These are phyloP conservation scores for Drymodes brunneopygia DNA, from an alignment of 2,113 vertebrate species.

Conservation along the genomic window DNA sequence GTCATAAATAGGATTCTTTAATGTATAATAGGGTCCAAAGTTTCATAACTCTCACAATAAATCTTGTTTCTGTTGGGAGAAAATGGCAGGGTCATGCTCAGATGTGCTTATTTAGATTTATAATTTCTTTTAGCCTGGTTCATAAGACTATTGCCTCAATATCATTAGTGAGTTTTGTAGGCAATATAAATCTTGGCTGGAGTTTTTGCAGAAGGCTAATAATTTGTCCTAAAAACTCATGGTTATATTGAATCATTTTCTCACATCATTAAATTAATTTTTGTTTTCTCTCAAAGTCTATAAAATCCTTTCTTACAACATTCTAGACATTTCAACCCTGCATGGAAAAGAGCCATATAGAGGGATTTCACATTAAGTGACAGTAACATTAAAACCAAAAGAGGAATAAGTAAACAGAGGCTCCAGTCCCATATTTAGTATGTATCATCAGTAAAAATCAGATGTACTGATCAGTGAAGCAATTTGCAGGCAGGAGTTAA, in stretches of 20 bases:
- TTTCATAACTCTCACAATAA: constrained; percentile 33
- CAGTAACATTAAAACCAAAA: neutral
- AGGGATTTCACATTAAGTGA: neutral
- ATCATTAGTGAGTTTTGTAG: neutral
- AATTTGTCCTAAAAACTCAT: constrained; percentile 1
- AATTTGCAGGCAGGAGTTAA: neutral
- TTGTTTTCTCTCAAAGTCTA: neutral
- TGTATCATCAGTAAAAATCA: neutral
- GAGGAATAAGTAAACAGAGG: neutral
- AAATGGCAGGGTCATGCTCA: neutral
- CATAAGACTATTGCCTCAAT: neutral
- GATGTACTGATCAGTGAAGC: neutral
- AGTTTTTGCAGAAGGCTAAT: constrained; percentile 3
- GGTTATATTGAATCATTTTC: neutral
- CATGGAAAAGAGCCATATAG: neutral
- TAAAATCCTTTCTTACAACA: neutral
- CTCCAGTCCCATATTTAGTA: neutral
- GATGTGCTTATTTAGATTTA: neutral
- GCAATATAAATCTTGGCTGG: neutral
- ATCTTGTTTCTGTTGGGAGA: constrained; percentile 2
- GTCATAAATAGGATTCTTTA: constrained; percentile 18
- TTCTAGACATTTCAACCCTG: neutral
- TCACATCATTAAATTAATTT: constrained; percentile 5
- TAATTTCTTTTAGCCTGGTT: constrained; percentile 14
- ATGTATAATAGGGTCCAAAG: neutral